Evolutionary conservation across 2,797 vertebrate genomes (phyloP).

Genomic region (Amphiprion clarkii): DNA sequence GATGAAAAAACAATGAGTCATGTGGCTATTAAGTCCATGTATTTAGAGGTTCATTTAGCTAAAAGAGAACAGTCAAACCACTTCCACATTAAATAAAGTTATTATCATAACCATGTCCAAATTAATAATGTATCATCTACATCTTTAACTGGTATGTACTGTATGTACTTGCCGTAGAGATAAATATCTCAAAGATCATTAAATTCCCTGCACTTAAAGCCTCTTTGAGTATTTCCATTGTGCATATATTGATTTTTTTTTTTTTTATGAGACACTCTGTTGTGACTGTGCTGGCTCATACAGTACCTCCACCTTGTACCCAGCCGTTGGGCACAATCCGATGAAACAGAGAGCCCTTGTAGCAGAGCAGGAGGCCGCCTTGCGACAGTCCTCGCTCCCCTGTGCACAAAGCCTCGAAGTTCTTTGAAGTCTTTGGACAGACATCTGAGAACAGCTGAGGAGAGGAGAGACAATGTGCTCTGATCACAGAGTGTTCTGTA

Average conservation of each 20-base stretch:
- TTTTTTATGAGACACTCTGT: background rate
- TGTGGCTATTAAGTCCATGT: too few relatives aligned
- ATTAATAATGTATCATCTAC: background rate
- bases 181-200: background rate
- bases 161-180: background rate
- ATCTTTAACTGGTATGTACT: background rate
- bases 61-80: background rate
- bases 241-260: background rate
- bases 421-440: conserved; percentile 92
- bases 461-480: conserved; percentile 23
- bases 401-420: conserved; percentile 89
- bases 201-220: background rate
- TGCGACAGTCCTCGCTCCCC: conserved; percentile 82
- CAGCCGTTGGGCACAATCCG: conserved; percentile 90
- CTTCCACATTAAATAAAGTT: too few relatives aligned
- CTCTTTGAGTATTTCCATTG: conserved; percentile 3
- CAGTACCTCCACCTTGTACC: conserved; percentile 93
- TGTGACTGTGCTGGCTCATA: background rate
- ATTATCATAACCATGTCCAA: background rate
- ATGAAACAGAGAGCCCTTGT: conserved; percentile 90
- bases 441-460: conserved; percentile 89
- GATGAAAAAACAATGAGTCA: background rate
- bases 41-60: background rate
- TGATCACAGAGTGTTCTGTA: conserved; percentile 2
- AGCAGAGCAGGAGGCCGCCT: conserved; percentile 83